Conservation (phyloP, 2,888 invertebrate genomes). For the Lottia gigantea region DNA sequence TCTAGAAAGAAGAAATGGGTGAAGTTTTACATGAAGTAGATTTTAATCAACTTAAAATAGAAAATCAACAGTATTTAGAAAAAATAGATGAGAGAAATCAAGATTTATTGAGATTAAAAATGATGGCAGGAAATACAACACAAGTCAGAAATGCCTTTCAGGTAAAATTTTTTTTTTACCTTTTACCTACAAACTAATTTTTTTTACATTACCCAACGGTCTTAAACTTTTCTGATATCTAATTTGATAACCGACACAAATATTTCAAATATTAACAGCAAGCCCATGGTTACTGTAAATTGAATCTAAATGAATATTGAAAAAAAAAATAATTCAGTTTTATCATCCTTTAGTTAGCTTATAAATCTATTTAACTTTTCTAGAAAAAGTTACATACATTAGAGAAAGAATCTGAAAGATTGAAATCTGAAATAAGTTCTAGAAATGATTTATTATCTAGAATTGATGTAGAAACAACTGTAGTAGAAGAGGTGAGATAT, state of each 20-base stretch:
- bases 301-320: not conserved
- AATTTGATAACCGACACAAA: too few species aligned
- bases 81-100: slow-evolving; percentile 69
- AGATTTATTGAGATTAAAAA: slow-evolving; percentile 65
- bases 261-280: too few species aligned
- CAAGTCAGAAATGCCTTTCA: slow-evolving; percentile 66
- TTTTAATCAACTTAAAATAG: slow-evolving; percentile 68
- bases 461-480: slow-evolving; percentile 63
- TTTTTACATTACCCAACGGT: too few species aligned
- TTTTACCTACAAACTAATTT: too few species aligned
- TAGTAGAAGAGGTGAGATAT: slow-evolving; percentile 61
- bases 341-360: too few species aligned
- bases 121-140: slow-evolving; percentile 66
- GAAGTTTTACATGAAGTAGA: slow-evolving; percentile 69
- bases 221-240: too few species aligned
- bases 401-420: slow-evolving; percentile 63
- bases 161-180: slow-evolving; percentile 39
- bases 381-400: slow-evolving; percentile 66
- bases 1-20: slow-evolving; percentile 69
- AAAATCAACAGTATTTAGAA: slow-evolving; percentile 68
- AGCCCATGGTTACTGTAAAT: not conserved
- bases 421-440: slow-evolving; percentile 63
- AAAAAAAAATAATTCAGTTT: not conserved
- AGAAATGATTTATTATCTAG: slow-evolving; percentile 61
- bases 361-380: slow-evolving; percentile 23